Evolutionary conservation across 2,888 invertebrate genomes (phyloP).

Genomic region (Melikaiella ostensackeni): DNA sequence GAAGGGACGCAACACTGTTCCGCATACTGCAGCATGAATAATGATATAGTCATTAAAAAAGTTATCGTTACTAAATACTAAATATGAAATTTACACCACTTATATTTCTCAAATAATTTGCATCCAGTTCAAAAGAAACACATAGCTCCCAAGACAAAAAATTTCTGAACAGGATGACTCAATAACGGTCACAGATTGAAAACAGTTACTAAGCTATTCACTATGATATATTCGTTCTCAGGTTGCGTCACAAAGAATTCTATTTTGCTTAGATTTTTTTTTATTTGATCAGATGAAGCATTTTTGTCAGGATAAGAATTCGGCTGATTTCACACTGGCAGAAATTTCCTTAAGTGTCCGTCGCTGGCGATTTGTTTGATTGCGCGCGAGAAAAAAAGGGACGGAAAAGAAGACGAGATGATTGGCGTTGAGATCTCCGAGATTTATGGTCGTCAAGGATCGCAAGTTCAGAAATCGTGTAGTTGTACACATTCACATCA

Average conservation of each 20-base stretch:
- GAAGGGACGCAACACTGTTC: too few relatives aligned
- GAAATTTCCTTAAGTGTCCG: slow-evolving; percentile 6
- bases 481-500: slow-evolving; percentile 27
- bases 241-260: slow-evolving; percentile 8
- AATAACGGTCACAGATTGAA: neutral
- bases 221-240: slow-evolving; percentile 1
- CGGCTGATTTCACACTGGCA: slow-evolving; percentile 3
- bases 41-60: too few relatives aligned
- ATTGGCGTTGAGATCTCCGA: slow-evolving; percentile 67
- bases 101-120: neutral
- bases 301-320: neutral
- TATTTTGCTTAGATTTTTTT: slow-evolving; percentile 12
- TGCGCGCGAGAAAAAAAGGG: slow-evolving; percentile 3
- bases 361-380: slow-evolving; percentile 27
- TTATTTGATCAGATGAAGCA: neutral
- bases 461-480: slow-evolving; percentile 58
- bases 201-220: slow-evolving; percentile 20
- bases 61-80: neutral
- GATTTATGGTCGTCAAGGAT: slow-evolving; percentile 66
- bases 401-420: slow-evolving; percentile 57
- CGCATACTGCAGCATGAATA: too few relatives aligned
- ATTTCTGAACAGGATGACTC: neutral
- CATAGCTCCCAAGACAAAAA: neutral
- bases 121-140: neutral
- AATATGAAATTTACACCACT: neutral